Evolutionary conservation across 1,140 invertebrate species (phyloP).

Genomic region (Subanguina moxae): DNA sequence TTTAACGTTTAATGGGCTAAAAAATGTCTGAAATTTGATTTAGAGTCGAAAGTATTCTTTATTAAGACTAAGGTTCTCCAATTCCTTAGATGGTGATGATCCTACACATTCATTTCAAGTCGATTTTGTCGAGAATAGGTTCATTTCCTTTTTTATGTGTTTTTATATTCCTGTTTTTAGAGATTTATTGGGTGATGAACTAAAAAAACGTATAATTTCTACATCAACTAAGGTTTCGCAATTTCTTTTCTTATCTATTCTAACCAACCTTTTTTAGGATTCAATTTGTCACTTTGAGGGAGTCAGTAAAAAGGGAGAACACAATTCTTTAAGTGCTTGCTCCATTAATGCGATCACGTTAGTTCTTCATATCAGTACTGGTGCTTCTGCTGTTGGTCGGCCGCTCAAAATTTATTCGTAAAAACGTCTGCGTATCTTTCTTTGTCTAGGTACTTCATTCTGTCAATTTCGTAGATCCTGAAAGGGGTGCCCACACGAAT

Average conservation of each 20-base stretch:
- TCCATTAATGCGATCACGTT: not conserved
- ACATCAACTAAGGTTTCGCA: too few species aligned
- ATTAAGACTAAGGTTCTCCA: not conserved
- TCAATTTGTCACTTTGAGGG: conserved; percentile 7
- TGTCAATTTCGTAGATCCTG: too few species aligned
- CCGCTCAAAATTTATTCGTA: too few species aligned
- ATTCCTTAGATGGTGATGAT: not conserved
- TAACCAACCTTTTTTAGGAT: not conserved
- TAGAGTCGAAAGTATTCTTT: not conserved
- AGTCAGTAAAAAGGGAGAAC: conserved; percentile 5
- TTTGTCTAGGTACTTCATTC: too few species aligned
- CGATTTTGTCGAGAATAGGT: too few species aligned
- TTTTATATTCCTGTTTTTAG: too few species aligned
- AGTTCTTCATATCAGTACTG: not conserved
- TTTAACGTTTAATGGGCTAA: not conserved
- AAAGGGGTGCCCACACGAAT: too few species aligned
- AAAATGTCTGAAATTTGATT: not conserved
- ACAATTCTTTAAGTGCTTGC: conserved; percentile 6
- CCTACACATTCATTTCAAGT: too few species aligned
- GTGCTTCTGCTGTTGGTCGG: not conserved
- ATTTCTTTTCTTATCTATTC: not conserved
- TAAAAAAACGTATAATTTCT: too few species aligned
- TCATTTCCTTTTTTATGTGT: too few species aligned
- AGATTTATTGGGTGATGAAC: too few species aligned
- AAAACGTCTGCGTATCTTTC: too few species aligned